Evolutionary conservation across 2,797 vertebrate species (phyloP).

Genomic region (Anisognathus igniventris): DNA sequence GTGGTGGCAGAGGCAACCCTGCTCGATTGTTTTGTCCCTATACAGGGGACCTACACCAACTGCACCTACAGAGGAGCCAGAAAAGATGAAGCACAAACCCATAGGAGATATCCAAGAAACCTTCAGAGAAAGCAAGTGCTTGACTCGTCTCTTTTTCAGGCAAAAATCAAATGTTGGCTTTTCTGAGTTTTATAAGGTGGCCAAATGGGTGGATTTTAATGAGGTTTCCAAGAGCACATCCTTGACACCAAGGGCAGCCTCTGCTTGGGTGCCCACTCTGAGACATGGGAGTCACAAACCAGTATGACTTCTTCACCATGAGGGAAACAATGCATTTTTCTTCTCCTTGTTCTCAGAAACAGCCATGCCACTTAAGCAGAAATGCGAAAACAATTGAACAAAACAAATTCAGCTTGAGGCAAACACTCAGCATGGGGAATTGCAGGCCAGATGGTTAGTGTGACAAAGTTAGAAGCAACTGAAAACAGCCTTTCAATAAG

Average conservation of each 20-base stretch:
- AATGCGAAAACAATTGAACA: slow-evolving; percentile 28
- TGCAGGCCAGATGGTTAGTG: slow-evolving; percentile 37
- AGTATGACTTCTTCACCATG: neutral
- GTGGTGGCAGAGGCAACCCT: neutral
- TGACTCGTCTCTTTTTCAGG: neutral
- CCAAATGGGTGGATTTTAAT: neutral
- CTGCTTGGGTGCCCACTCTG: neutral
- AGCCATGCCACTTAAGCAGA: neutral
- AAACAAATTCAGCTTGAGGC: slow-evolving; percentile 50
- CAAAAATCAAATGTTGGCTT: neutral
- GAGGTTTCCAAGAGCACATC: neutral
- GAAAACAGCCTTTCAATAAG: slow-evolving; percentile 18
- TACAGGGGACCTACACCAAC: neutral
- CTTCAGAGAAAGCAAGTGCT: neutral
- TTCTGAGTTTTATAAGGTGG: neutral
- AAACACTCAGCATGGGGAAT: slow-evolving; percentile 21
- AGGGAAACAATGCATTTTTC: slow-evolving; percentile 41
- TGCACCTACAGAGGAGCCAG: neutral
- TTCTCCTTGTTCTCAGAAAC: slow-evolving; percentile 36
- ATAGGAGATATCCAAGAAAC: neutral
- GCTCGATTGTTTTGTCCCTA: neutral
- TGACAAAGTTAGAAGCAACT: slow-evolving; percentile 47
- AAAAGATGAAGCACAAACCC: neutral
- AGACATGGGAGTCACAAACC: neutral
- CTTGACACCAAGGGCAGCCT: neutral